Percentiles rank a stretch among this genome's conserved stretches.
Evolutionary conservation across 2,888 invertebrate species (phyloP).

Genomic region (Archips crataeganus): DNA sequence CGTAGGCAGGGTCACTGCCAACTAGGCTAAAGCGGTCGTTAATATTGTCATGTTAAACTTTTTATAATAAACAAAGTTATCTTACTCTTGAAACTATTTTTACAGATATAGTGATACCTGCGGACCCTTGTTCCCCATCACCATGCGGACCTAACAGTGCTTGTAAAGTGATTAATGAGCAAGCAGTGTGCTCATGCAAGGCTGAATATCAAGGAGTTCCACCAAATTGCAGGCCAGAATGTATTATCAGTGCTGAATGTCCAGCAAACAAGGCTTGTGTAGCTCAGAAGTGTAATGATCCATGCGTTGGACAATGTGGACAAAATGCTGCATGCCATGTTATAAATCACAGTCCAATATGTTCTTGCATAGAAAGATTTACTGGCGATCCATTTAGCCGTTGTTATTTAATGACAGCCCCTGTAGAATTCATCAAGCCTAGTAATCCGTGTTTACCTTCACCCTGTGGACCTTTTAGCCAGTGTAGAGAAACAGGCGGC

Average conservation of each 20-base stretch:
- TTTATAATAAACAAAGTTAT: not conserved
- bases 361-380: constrained; percentile 86
- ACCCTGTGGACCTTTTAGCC: constrained; percentile 89
- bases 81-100: constrained; percentile 45
- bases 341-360: constrained; percentile 90
- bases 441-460: constrained; percentile 87
- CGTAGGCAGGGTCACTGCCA: no score
- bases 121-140: constrained; percentile 90
- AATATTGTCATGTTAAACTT: no score
- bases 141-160: constrained; percentile 94
- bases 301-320: constrained; percentile 91
- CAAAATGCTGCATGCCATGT: constrained; percentile 90
- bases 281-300: constrained; percentile 89
- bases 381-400: constrained; percentile 89
- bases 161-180: constrained; percentile 90
- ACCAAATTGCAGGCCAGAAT: constrained; percentile 90
- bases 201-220: constrained; percentile 88
- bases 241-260: constrained; percentile 90
- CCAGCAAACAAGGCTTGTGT: constrained; percentile 88
- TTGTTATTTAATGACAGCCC: constrained; percentile 72
- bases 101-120: constrained; percentile 66
- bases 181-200: constrained; percentile 90
- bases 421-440: constrained; percentile 57
- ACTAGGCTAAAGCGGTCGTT: no score
- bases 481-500: constrained; percentile 86